Evolutionary conservation across 1,140 invertebrate species (phyloP).

Genomic region (Eciton burchellii): DNA sequence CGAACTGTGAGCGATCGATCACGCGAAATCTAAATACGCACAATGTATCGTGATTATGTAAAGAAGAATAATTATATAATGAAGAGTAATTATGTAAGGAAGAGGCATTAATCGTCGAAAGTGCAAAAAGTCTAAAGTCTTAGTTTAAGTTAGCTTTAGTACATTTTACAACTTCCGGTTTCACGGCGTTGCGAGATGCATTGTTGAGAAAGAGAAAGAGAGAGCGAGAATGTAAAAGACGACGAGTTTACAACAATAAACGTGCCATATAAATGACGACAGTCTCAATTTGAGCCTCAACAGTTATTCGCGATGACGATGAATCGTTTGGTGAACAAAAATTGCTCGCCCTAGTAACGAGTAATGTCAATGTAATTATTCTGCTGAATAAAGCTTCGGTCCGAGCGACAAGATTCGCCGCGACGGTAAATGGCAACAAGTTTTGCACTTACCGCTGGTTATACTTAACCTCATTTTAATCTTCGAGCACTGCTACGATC

Average conservation of each 20-base stretch:
- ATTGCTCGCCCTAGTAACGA: too few species aligned
- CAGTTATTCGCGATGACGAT: neutral
- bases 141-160: neutral
- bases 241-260: constrained; percentile 38
- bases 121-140: neutral
- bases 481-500: too few species aligned
- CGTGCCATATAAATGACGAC: constrained; percentile 9
- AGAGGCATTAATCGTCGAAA: constrained; percentile 6
- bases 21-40: constrained; percentile 44
- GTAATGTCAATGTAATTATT: too few species aligned
- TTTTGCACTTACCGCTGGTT: too few species aligned
- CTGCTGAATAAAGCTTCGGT: too few species aligned
- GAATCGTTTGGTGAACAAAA: too few species aligned
- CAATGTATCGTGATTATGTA: constrained; percentile 15
- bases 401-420: too few species aligned
- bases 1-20: neutral
- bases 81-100: neutral
- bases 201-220: neutral
- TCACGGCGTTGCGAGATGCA: neutral
- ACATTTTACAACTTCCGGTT: neutral
- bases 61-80: constrained; percentile 6
- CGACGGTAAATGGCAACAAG: too few species aligned
- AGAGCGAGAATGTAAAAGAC: too few species aligned
- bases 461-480: too few species aligned
- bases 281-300: neutral